Percentiles rank a stretch among this genome's conserved stretches.
Conservation (phyloP, 1,140 invertebrate genomes). For the Platorchestia sp. region DNA sequence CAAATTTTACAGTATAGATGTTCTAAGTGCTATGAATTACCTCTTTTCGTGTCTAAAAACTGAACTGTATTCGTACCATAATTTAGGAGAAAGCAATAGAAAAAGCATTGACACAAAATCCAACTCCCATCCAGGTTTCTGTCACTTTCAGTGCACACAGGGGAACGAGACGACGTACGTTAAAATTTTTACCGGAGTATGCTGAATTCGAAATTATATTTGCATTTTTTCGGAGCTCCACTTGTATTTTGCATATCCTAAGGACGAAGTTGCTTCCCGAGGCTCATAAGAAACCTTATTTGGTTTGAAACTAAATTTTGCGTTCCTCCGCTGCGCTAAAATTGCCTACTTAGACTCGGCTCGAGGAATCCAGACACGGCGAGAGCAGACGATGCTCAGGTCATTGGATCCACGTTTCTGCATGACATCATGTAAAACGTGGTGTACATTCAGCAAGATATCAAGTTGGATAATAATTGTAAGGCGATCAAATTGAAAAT, state of each 20-base stretch:
- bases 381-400: not conserved
- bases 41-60: no score
- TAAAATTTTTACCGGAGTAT: not conserved
- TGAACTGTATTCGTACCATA: no score
- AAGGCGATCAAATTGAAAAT: no score
- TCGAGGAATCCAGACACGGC: not conserved
- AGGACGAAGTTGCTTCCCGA: not conserved
- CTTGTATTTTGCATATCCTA: not conserved
- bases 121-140: not conserved
- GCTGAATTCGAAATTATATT: not conserved
- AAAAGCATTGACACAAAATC: not conserved
- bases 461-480: no score
- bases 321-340: not conserved
- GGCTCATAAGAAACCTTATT: not conserved
- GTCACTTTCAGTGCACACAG: not conserved
- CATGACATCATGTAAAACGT: no score
- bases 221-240: not conserved
- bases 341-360: not conserved
- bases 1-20: no score
- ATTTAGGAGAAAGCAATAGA: no score
- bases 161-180: not conserved
- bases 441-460: no score
- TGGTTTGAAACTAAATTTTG: not conserved
- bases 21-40: no score
- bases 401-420: no score